phyloP scores from a whole-genome alignment of 2,797 vertebrate species.

The Onychomys torridus region DNA sequence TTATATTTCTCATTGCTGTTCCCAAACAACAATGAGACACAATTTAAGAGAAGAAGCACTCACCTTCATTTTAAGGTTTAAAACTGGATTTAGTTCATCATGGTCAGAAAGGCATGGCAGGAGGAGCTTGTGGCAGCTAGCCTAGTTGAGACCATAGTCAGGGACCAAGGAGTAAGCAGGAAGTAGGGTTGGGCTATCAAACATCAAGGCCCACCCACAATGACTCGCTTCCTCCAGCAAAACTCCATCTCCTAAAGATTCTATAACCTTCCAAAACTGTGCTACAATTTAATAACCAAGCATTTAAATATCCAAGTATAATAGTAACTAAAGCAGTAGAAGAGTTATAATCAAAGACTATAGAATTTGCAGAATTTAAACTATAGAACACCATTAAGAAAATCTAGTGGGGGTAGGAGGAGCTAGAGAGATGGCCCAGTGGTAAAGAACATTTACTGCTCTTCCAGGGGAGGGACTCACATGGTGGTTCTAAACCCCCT shows the following conservation, averaged over 20 bases:
- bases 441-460: neutral
- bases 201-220: neutral
- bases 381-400: neutral
- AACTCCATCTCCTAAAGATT: neutral
- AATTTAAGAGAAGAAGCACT: neutral
- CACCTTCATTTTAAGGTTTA: neutral
- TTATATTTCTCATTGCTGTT: neutral
- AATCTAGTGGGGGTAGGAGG: neutral
- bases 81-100: neutral
- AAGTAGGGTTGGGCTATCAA: neutral
- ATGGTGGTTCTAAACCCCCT: neutral
- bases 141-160: neutral
- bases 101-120: neutral
- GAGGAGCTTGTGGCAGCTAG: neutral
- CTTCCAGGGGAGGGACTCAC: neutral
- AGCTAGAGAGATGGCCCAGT: neutral
- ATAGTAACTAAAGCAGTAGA: neutral
- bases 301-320: neutral
- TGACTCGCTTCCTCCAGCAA: neutral
- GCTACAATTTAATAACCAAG: neutral
- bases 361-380: neutral
- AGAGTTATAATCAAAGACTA: constrained; percentile 25
- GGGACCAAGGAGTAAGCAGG: neutral
- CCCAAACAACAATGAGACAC: neutral
- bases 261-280: neutral